A percentile compares a stretch with the other conserved stretches of the same genome.
Conservation (phyloP, 2,888 invertebrate genomes). For the Loripinus fragilis region DNA sequence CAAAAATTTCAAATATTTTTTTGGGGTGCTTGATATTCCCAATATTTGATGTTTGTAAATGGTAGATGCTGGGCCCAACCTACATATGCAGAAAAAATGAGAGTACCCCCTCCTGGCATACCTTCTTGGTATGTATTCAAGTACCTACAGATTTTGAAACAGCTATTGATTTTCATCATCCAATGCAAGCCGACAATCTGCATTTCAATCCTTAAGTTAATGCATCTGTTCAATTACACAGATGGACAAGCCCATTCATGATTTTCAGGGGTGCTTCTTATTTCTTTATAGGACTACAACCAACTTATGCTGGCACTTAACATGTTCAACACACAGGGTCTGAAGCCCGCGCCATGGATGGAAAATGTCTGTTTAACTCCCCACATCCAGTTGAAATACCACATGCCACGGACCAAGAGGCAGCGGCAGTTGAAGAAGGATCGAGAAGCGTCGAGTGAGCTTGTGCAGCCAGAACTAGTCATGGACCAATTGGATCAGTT, state of each 20-base stretch:
- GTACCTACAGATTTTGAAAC: too few relatives aligned
- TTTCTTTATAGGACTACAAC: constrained; percentile 44
- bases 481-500: constrained; percentile 61
- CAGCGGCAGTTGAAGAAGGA: constrained; percentile 62
- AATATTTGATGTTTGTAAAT: too few relatives aligned
- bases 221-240: too few relatives aligned
- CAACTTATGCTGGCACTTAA: constrained; percentile 44
- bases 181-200: too few relatives aligned
- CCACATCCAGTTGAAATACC: constrained; percentile 55
- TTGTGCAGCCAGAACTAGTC: constrained; percentile 53
- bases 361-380: constrained; percentile 58
- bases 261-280: neutral
- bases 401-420: constrained; percentile 55
- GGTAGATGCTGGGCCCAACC: too few relatives aligned
- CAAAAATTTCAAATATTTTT: too few relatives aligned
- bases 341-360: constrained; percentile 65
- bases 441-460: constrained; percentile 46
- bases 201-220: too few relatives aligned
- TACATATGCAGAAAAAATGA: too few relatives aligned
- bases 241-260: neutral
- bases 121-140: too few relatives aligned
- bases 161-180: too few relatives aligned
- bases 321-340: constrained; percentile 40
- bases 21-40: too few relatives aligned
- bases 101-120: too few relatives aligned